phyloP scores from a whole-genome alignment of 2,888 invertebrate genomes.

The Chalcosyrphus nemorum region DNA sequence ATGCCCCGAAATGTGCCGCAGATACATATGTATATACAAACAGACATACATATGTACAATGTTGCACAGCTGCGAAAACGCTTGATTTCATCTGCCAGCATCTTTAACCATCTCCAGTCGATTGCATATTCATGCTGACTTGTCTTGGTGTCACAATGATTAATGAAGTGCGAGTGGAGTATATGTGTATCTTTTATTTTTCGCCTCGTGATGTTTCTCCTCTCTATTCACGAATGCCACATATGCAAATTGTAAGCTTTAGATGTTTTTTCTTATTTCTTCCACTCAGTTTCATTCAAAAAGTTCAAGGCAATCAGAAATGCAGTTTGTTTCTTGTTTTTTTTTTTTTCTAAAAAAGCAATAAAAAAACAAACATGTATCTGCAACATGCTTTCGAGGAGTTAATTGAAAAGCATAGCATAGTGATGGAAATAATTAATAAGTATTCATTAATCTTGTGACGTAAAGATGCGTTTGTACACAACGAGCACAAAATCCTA shows the following conservation, averaged over 20 bases:
- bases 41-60: no score
- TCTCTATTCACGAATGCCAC: constrained; percentile 59
- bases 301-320: constrained; percentile 67
- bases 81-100: constrained; percentile 51
- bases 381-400: constrained; percentile 20
- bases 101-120: constrained; percentile 69
- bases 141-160: constrained; percentile 80
- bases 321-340: constrained; percentile 16
- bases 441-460: background rate
- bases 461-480: constrained; percentile 5
- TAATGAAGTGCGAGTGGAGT: constrained; percentile 81
- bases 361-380: constrained; percentile 17
- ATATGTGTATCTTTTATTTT: constrained; percentile 71
- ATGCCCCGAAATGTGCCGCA: constrained; percentile 43
- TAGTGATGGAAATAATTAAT: constrained; percentile 30
- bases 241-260: constrained; percentile 59
- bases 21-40: no score
- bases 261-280: constrained; percentile 13
- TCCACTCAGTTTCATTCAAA: constrained; percentile 44
- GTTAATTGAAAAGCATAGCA: constrained; percentile 32
- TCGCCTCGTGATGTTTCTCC: constrained; percentile 68
- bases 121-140: constrained; percentile 74
- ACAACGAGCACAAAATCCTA: background rate
- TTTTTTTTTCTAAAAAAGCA: background rate
- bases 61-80: constrained; percentile 69